These are phyloP conservation scores for Argopecten irradians DNA, from an alignment of 1,140 invertebrate species.

Conservation along the genomic window DNA sequence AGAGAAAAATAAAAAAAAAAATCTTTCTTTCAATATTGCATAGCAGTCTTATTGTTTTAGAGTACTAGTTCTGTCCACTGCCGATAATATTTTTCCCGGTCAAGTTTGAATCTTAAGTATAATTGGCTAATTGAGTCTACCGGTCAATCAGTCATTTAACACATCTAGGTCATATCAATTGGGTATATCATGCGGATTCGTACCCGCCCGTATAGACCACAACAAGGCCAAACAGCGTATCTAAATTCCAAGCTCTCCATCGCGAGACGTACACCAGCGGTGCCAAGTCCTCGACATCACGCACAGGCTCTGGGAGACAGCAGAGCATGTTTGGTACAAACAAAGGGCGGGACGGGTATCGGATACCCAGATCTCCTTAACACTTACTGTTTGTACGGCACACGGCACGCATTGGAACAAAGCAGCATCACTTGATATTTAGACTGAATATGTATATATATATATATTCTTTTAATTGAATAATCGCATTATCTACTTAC, in stretches of 20 bases:
- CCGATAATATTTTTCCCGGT: too few species aligned
- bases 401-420: neutral
- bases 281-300: neutral
- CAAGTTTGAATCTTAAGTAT: too few species aligned
- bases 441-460: too few species aligned
- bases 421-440: neutral
- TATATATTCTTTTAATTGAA: too few species aligned
- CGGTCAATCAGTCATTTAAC: neutral
- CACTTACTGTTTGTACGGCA: neutral
- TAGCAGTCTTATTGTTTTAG: too few species aligned
- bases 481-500: too few species aligned
- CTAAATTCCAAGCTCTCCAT: conserved; percentile 16
- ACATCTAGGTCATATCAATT: neutral
- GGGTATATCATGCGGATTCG: neutral
- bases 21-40: too few species aligned
- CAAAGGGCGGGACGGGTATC: neutral
- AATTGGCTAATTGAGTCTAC: neutral
- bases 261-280: neutral
- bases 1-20: too few species aligned
- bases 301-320: neutral
- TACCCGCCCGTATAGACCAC: neutral
- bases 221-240: neutral
- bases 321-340: neutral
- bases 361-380: neutral
- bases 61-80: too few species aligned